phyloP scores from a whole-genome alignment of 2,113 vertebrate species.

The Cheirogaleus medius region DNA sequence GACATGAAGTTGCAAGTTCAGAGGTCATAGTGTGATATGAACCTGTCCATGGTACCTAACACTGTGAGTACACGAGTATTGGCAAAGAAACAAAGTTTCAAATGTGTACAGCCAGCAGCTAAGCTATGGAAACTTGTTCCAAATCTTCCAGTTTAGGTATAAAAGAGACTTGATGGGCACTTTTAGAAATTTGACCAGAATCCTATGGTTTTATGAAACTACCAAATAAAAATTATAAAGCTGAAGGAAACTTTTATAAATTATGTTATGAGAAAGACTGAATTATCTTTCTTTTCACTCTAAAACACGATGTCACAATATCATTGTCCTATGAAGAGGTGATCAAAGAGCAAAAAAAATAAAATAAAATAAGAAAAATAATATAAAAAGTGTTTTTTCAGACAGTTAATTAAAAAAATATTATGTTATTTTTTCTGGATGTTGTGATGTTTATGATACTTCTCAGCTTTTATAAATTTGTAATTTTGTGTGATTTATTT shows the following conservation, averaged over 20 bases:
- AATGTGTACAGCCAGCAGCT: not conserved
- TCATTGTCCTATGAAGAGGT: not conserved
- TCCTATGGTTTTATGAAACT: not conserved
- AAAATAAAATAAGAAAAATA: not conserved
- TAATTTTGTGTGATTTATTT: not conserved
- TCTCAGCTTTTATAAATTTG: not conserved
- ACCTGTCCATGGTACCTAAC: not conserved
- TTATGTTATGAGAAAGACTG: not conserved
- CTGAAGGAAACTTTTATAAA: not conserved
- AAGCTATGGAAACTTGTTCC: not conserved
- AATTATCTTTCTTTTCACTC: not conserved
- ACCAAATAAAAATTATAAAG: not conserved
- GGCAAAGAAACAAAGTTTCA: not conserved
- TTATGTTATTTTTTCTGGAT: not conserved
- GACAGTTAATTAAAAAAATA: slow-evolving; percentile 22
- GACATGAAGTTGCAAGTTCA: not conserved
- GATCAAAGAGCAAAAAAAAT: not conserved
- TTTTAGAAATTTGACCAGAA: not conserved
- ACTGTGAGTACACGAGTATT: not conserved
- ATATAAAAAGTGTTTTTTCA: not conserved
- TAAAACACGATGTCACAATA: not conserved
- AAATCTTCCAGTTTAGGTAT: not conserved
- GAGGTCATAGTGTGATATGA: not conserved
- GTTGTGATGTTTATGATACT: not conserved
- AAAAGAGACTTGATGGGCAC: not conserved